Evolutionary conservation across 2,113 vertebrate species (phyloP).

Genomic region (Pipa parva): DNA sequence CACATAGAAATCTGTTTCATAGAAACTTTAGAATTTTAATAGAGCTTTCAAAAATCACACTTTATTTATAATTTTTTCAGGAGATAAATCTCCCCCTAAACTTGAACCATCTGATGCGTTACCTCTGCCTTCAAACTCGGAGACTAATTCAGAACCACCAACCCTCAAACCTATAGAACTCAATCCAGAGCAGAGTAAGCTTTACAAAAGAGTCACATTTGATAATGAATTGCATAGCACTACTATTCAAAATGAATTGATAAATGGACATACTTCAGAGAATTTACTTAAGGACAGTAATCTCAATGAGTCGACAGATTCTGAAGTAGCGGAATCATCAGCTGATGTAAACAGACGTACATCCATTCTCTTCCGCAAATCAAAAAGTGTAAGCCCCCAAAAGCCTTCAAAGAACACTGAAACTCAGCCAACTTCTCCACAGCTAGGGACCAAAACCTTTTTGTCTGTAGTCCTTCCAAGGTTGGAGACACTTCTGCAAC

Average conservation of each 20-base stretch:
- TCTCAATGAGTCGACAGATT: conserved; percentile 79
- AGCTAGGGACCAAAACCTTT: conserved; percentile 94
- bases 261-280: conserved; percentile 80
- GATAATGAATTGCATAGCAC: conserved; percentile 71
- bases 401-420: conserved; percentile 74
- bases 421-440: conserved; percentile 73
- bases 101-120: conserved; percentile 93
- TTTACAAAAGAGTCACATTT: conserved; percentile 71
- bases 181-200: conserved; percentile 75
- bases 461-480: conserved; percentile 96
- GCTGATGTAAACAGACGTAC: conserved; percentile 83
- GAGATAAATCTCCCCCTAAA: conserved; percentile 96
- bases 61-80: conserved; percentile 88
- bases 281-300: conserved; percentile 72
- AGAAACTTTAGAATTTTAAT: conserved; percentile 60
- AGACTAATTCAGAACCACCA: conserved; percentile 87
- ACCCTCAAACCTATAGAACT: conserved; percentile 92
- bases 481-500: conserved; percentile 93
- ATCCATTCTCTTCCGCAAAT: conserved; percentile 89
- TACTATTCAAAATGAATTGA: conserved; percentile 67
- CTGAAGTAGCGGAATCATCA: conserved; percentile 78
- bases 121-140: conserved; percentile 82
- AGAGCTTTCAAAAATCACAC: conserved; percentile 74
- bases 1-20: conserved; percentile 63
- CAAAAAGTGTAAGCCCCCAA: conserved; percentile 81